phyloP scores from a whole-genome alignment of 2,113 vertebrate species.

The Willisornis vidua region DNA sequence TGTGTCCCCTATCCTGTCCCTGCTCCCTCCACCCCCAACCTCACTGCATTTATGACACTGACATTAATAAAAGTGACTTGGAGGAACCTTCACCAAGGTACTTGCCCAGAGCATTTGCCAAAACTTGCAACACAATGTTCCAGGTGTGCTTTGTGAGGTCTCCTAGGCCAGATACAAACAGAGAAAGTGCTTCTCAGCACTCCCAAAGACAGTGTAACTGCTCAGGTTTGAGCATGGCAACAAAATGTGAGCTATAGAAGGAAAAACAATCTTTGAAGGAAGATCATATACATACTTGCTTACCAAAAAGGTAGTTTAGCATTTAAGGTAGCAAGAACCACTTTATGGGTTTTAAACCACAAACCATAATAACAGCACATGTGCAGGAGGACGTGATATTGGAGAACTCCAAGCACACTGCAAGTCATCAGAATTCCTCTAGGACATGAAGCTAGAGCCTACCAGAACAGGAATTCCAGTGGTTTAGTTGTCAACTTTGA shows the following conservation, averaged over 20 bases:
- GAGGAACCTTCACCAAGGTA: not conserved
- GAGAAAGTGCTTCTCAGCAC: not conserved
- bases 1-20: fast-evolving
- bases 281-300: not conserved
- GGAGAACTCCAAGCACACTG: not conserved
- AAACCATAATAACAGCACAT: not conserved
- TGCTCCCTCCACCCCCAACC: fast-evolving
- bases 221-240: not conserved
- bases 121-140: not conserved
- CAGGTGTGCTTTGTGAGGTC: not conserved
- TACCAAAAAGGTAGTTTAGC: not conserved
- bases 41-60: not conserved
- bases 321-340: not conserved
- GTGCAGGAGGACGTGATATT: not conserved
- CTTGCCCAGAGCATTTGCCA: not conserved
- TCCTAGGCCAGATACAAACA: not conserved
- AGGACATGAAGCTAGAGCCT: not conserved
- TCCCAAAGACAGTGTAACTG: not conserved
- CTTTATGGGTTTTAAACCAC: not conserved
- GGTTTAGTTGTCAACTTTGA: not conserved
- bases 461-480: not conserved
- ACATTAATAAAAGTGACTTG: not conserved
- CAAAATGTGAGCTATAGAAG: not conserved
- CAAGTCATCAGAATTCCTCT: not conserved
- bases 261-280: not conserved